Evolutionary conservation across 2,797 vertebrate genomes (phyloP).

Genomic region (Strix occidentalis): DNA sequence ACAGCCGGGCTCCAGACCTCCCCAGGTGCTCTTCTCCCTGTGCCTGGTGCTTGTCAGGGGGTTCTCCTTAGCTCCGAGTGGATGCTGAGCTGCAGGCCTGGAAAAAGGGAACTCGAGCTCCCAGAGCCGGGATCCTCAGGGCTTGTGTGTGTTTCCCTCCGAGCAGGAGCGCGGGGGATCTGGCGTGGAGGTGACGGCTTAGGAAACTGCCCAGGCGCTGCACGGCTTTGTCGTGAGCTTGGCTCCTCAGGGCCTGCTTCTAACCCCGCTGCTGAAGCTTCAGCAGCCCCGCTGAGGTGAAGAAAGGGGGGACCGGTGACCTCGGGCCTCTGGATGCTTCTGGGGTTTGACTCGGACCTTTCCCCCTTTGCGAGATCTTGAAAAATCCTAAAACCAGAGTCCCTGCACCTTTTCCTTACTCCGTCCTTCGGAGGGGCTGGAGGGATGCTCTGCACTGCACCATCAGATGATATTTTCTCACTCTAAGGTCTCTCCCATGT

Average conservation of each 20-base stretch:
- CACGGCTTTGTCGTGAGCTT: background rate
- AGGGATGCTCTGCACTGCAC: background rate
- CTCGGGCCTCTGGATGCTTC: background rate
- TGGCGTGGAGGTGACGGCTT: background rate
- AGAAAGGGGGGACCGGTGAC: background rate
- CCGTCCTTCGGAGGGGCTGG: background rate
- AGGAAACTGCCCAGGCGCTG: background rate
- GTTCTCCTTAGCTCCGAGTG: background rate
- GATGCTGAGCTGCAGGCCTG: fast-evolving
- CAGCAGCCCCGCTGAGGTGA: background rate
- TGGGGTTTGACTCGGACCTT: background rate
- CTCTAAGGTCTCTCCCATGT: fast-evolving
- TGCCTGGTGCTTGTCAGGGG: too few relatives aligned
- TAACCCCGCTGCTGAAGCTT: background rate
- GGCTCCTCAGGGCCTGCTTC: background rate
- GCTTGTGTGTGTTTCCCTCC: background rate
- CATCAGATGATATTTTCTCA: background rate
- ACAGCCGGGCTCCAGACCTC: background rate
- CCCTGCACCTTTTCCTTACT: background rate
- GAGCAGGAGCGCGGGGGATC: background rate
- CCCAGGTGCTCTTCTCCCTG: background rate
- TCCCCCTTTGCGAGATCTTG: background rate
- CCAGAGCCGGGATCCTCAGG: background rate
- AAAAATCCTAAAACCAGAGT: background rate
- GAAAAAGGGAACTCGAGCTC: background rate